Evolutionary conservation across 2,113 vertebrate species (phyloP).

Genomic region (Chaetops frenatus): DNA sequence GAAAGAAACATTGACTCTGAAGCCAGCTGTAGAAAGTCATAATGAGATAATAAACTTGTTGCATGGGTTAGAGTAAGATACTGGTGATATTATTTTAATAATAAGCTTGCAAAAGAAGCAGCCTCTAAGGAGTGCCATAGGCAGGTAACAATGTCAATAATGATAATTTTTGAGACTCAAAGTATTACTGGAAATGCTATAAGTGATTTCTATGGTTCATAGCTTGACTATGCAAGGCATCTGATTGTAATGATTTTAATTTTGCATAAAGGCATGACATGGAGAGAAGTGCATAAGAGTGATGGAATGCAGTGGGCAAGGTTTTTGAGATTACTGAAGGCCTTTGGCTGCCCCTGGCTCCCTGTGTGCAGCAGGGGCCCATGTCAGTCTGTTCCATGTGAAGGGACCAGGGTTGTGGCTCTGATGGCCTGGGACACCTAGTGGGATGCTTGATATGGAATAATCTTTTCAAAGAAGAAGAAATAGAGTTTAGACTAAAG

Average conservation of each 20-base stretch:
- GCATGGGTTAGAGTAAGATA: background rate
- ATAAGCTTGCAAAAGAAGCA: background rate
- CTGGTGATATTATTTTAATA: background rate
- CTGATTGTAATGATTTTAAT: background rate
- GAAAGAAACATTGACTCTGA: background rate
- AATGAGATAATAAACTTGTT: background rate
- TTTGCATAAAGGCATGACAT: background rate
- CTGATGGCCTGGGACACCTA: background rate
- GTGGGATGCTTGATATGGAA: background rate
- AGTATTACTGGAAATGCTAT: background rate
- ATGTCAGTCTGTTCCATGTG: accelerated
- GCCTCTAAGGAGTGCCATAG: background rate
- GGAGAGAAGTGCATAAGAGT: background rate
- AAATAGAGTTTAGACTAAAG: background rate
- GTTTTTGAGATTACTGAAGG: background rate
- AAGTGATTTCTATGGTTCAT: background rate
- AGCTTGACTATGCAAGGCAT: background rate
- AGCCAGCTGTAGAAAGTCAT: background rate
- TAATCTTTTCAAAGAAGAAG: background rate
- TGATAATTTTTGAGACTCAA: background rate
- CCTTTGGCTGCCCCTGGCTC: background rate
- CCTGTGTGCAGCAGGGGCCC: accelerated
- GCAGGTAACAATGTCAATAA: background rate
- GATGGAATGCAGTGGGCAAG: background rate
- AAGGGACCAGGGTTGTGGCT: background rate